phyloP scores from a whole-genome alignment of 2,797 vertebrate species.

The Brachymystax lenok region DNA sequence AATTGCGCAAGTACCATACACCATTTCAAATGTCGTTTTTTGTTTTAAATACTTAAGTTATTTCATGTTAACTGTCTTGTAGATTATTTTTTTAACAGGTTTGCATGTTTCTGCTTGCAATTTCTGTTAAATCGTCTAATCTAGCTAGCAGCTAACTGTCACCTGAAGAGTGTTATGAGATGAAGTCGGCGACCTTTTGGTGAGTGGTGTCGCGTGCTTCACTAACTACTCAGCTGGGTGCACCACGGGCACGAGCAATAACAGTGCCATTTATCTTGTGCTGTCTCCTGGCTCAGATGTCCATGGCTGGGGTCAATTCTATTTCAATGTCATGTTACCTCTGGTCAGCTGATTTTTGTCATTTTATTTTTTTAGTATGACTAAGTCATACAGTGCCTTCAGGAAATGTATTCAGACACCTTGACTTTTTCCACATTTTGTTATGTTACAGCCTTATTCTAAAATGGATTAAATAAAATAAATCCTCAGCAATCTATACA shows the following conservation, averaged over 20 bases:
- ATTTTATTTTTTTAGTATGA: background rate
- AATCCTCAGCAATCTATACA: no score
- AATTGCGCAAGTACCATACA: background rate
- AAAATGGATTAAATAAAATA: no score
- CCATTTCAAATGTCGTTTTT: background rate
- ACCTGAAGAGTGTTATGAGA: background rate
- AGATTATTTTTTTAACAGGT: background rate
- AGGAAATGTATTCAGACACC: no score
- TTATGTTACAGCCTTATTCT: no score
- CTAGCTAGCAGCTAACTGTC: background rate
- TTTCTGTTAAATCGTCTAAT: background rate
- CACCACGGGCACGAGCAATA: background rate
- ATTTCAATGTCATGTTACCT: background rate
- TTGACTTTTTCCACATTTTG: no score
- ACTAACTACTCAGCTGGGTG: background rate
- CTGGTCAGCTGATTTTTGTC: background rate
- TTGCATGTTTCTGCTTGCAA: background rate
- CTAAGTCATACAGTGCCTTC: background rate
- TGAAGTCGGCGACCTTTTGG: background rate
- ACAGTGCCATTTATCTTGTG: background rate
- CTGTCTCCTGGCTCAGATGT: background rate
- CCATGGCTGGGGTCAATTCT: background rate
- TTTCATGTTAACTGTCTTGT: background rate
- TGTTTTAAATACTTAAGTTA: background rate
- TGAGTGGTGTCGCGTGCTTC: no score